phyloP scores from a whole-genome alignment of 2,113 vertebrate species.

The Galemys pyrenaicus region DNA sequence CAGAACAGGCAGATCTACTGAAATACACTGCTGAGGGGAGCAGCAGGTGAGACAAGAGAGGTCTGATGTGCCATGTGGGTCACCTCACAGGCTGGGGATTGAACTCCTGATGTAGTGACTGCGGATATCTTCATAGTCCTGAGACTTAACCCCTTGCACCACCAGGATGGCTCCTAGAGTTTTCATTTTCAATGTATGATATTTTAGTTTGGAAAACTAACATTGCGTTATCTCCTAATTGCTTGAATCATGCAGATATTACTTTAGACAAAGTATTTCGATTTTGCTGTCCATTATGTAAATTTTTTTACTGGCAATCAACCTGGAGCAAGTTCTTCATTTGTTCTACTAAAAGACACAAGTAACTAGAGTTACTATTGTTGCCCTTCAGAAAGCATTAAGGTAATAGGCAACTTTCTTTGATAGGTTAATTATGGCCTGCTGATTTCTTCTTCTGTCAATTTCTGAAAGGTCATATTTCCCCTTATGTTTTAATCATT shows the following conservation, averaged over 20 bases:
- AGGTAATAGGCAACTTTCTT: neutral
- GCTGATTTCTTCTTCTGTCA: neutral
- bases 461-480: neutral
- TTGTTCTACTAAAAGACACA: neutral
- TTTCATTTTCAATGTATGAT: neutral
- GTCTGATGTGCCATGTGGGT: too few species aligned
- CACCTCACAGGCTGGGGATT: too few species aligned
- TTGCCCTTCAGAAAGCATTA: neutral
- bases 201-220: neutral
- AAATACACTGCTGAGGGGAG: too few species aligned
- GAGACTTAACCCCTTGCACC: too few species aligned
- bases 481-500: neutral
- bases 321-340: neutral
- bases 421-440: conserved; percentile 27
- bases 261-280: neutral
- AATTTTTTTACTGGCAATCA: neutral
- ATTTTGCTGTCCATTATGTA: neutral
- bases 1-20: too few species aligned
- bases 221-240: neutral
- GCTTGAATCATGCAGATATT: neutral
- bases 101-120: too few species aligned
- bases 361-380: conserved; percentile 10
- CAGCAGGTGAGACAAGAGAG: too few species aligned
- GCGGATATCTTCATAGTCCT: too few species aligned
- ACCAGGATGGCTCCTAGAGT: neutral